Percentiles rank a stretch among this genome's conserved stretches.
phyloP scores from a whole-genome alignment of 2,888 invertebrate genomes.

The Eupithecia abbreviata region DNA sequence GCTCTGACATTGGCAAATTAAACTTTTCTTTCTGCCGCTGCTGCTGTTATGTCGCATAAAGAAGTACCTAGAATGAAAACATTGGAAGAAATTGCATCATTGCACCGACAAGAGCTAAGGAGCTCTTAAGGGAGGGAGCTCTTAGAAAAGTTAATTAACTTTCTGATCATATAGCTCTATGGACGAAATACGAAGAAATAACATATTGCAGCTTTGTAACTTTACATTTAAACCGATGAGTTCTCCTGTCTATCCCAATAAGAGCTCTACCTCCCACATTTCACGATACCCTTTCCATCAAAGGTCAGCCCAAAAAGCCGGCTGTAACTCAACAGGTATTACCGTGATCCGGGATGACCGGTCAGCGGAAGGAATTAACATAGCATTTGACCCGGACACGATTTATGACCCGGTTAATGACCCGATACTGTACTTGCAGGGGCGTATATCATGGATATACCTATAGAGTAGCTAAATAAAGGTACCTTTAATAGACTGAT shows the following conservation, averaged over 20 bases:
- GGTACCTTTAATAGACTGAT: background rate
- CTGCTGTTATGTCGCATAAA: no score
- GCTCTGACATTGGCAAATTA: no score
- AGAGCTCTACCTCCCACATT: background rate
- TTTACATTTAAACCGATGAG: background rate
- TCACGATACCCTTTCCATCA: conserved; percentile 26
- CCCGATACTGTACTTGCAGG: conserved; percentile 38
- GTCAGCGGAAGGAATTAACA: conserved; percentile 70
- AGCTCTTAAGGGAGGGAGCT: no score
- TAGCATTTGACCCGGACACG: conserved; percentile 57
- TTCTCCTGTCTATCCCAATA: background rate
- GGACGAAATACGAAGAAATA: background rate
- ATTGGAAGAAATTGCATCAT: no score
- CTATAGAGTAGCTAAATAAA: background rate
- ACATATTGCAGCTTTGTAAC: background rate
- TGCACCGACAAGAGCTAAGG: no score
- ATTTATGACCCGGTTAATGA: conserved; percentile 66
- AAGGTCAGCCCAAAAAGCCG: conserved; percentile 56
- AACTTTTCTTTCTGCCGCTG: no score
- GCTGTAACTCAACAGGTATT: conserved; percentile 82
- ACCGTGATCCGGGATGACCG: conserved; percentile 73
- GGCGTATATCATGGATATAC: conserved; percentile 46
- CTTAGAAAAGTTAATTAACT: no score
- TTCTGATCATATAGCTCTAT: background rate
- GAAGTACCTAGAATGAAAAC: no score